These are phyloP conservation scores for Shargacucullia verbasci DNA, from an alignment of 2,888 invertebrate genomes.

Conservation along the genomic window DNA sequence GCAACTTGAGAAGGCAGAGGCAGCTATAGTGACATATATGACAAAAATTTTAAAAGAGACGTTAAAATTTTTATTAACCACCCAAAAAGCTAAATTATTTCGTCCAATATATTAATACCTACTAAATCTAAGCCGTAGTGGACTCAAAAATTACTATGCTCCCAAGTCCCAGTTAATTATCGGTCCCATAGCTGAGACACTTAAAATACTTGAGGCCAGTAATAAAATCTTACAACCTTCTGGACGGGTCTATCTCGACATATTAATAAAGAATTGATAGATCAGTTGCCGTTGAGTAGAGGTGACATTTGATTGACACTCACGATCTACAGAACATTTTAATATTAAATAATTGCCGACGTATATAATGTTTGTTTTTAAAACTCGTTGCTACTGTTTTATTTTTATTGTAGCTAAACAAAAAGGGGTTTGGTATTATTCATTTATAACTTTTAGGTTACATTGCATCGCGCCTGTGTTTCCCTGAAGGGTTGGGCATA, in stretches of 20 bases:
- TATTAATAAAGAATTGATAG: conserved; percentile 61
- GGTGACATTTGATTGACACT: conserved; percentile 51
- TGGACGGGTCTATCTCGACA: conserved; percentile 63
- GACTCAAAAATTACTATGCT: conserved; percentile 51
- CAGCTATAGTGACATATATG: conserved; percentile 9
- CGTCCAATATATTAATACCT: conserved; percentile 44
- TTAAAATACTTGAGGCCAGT: conserved; percentile 53
- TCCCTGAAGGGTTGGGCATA: no score
- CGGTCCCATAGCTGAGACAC: conserved; percentile 31
- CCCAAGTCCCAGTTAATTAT: conserved; percentile 47
- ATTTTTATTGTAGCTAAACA: conserved; percentile 4
- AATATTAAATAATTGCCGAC: conserved; percentile 25
- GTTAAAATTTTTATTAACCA: conserved; percentile 17
- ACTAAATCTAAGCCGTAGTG: conserved; percentile 37
- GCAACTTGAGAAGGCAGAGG: not conserved
- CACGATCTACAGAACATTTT: conserved; percentile 26
- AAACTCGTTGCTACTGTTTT: conserved; percentile 46
- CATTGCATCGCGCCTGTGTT: no score
- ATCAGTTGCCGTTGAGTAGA: conserved; percentile 51
- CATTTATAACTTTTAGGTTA: conserved; percentile 3
- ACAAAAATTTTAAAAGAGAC: conserved; percentile 1
- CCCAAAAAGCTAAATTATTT: conserved; percentile 33
- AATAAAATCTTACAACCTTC: conserved; percentile 66
- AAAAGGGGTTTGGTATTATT: conserved; percentile 2
- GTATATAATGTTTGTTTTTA: conserved; percentile 31